Evolutionary conservation across 2,113 vertebrate species (phyloP).

Genomic region (Grantiella picta): DNA sequence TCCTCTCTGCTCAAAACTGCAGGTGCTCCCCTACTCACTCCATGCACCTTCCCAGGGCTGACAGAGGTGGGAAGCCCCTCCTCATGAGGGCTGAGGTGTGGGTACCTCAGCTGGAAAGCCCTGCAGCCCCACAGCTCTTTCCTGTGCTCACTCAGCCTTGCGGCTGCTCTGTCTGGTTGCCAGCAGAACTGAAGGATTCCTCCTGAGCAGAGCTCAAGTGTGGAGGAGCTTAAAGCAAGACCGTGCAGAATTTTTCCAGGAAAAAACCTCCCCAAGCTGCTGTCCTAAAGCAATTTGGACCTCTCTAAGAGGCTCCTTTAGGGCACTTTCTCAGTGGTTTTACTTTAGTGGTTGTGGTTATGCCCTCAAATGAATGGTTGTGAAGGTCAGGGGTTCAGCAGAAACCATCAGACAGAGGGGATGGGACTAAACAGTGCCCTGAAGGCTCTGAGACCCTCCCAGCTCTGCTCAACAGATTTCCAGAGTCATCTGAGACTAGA

Average conservation of each 20-base stretch:
- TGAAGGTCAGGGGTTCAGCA: conserved; percentile 3
- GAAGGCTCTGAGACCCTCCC: background rate
- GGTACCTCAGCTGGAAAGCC: background rate
- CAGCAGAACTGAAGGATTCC: background rate
- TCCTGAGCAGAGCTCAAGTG: background rate
- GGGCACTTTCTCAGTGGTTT: background rate
- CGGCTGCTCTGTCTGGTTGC: background rate
- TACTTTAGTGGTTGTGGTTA: conserved; percentile 15
- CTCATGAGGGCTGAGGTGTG: background rate
- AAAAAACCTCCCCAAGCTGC: background rate
- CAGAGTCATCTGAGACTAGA: background rate
- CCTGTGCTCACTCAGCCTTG: fast-evolving
- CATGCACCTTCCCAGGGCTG: background rate
- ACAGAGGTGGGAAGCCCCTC: background rate
- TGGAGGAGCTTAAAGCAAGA: background rate
- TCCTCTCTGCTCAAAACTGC: background rate
- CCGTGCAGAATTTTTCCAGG: background rate
- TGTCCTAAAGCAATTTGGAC: background rate
- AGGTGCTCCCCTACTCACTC: fast-evolving
- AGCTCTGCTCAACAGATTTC: background rate
- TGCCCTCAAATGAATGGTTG: conserved; percentile 42
- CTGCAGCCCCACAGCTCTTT: background rate
- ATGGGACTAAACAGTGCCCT: background rate
- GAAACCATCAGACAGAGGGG: background rate
- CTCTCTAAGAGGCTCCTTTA: background rate